Conservation (phyloP, 2,113 vertebrate genomes). For the Cottus gobio region DNA sequence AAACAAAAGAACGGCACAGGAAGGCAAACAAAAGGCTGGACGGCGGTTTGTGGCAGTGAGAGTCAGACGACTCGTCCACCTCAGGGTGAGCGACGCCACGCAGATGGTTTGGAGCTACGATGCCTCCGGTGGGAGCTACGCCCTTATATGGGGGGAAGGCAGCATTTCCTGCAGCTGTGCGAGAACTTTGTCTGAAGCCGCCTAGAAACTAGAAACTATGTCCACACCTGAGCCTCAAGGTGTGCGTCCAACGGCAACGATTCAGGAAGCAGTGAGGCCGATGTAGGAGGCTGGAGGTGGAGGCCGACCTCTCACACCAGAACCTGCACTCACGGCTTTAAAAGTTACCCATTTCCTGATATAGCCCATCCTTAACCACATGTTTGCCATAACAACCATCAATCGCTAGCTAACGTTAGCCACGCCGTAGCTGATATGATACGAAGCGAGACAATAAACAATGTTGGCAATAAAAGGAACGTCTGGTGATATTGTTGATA, state of each 20-base stretch:
- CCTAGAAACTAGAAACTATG: too few relatives aligned
- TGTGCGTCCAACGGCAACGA: background rate
- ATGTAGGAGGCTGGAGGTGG: background rate
- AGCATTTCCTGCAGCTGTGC: background rate
- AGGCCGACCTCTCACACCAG: background rate
- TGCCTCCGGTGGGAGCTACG: too few relatives aligned
- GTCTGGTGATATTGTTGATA: background rate
- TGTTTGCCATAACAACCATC: background rate
- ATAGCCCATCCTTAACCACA: background rate
- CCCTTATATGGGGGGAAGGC: background rate
- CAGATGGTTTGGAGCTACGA: too few relatives aligned
- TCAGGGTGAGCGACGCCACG: background rate
- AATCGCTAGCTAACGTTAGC: background rate
- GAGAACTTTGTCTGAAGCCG: background rate
- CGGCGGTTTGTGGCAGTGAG: too few relatives aligned
- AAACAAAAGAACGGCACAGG: conserved; percentile 57
- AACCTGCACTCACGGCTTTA: background rate
- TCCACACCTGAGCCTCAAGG: background rate
- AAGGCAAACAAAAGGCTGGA: conserved; percentile 51
- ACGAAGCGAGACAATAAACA: background rate
- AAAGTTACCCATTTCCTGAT: background rate
- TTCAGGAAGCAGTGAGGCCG: background rate
- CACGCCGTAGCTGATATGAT: background rate
- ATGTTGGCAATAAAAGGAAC: too few relatives aligned
- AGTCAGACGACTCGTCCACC: background rate